Evolutionary conservation across 53 echinoderm and acorn worm genomes (phyloP), one percentile per base, ranked within the genome.

Genomic region (Antedon mediterranea): DNA sequence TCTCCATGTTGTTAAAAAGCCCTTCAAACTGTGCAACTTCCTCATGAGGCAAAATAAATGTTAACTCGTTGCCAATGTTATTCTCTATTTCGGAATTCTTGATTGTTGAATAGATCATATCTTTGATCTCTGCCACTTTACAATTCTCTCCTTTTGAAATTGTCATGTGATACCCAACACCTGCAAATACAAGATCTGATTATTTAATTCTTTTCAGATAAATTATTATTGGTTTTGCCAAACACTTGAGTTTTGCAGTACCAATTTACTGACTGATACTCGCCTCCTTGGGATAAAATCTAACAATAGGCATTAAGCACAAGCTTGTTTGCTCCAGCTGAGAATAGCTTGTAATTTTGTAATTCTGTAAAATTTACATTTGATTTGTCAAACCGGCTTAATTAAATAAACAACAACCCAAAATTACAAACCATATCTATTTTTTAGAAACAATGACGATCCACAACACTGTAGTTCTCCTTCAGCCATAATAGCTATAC

Each of bases 161-260:
- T 20, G 77, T 79, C 84, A 92, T 89, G 80, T 92, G 92, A 80
- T 92, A 92, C 0, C 92, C 92, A 43, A 89, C 89, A 81, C 92
- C 92, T 92, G 20, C 2, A 57, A 57, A 57, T n/a, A n/a, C n/a
- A n/a, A n/a, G n/a, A 37, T 37, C 4, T 4, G 11, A 4, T 11
- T 6, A 37, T 37, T 37, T 4, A 37, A 11, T 4, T 6, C 37
- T 6, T 37, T 4, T 37, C 11, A 37, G 11, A 37, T 37, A 37
- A 6, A 37, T 11, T 4, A 37, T 4, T 11, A 37, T 6, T n/a
- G n/a, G n/a, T n/a, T n/a, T n/a, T n/a, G 37, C 4, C 11, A 6
- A 37, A 37, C 37, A 37, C 37, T 11, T 11, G n/a, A n/a, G n/a
- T n/a, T n/a, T n/a, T n/a, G n/a, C n/a, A n/a, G n/a, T n/a, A n/a